Percentiles rank a stretch among this genome's conserved stretches.
Conservation (phyloP, 2,797 vertebrate species). For the Aulostomus chinensis region DNA sequence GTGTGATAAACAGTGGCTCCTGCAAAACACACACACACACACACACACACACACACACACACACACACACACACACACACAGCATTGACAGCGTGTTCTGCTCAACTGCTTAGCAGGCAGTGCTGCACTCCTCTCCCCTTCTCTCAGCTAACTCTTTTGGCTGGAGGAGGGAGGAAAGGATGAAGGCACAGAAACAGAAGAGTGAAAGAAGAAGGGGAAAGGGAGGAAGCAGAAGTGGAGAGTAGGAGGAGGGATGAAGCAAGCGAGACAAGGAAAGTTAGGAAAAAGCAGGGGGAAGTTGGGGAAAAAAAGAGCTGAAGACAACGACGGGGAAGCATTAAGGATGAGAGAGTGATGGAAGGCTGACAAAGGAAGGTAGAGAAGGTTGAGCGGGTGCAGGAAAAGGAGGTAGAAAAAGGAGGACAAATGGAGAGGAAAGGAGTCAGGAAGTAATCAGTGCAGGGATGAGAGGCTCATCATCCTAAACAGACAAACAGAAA, state of each 20-base stretch:
- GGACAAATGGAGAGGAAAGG: not conserved
- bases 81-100: constrained; percentile 28
- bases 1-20: constrained; percentile 44
- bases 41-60: constrained; percentile 15
- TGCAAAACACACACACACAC: constrained; percentile 17
- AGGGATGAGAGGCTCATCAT: constrained; percentile 7
- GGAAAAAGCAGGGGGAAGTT: not conserved
- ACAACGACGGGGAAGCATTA: not conserved
- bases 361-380: constrained; percentile 11
- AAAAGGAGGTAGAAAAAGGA: not conserved
- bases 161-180: constrained; percentile 5
- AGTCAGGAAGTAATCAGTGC: constrained; percentile 4
- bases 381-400: not conserved
- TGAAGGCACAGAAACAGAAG: not conserved
- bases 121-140: constrained; percentile 31
- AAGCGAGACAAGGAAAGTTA: not conserved
- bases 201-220: not conserved
- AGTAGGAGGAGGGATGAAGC: not conserved
- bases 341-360: constrained; percentile 6
- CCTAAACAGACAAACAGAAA: constrained; percentile 21
- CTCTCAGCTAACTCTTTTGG: constrained; percentile 46
- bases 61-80: constrained; percentile 13
- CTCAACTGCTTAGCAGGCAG: constrained; percentile 66
- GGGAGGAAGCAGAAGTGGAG: not conserved
- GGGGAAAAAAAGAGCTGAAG: not conserved